Evolutionary conservation across 2,888 invertebrate species (phyloP).

Genomic region (Parelbella ahira): DNA sequence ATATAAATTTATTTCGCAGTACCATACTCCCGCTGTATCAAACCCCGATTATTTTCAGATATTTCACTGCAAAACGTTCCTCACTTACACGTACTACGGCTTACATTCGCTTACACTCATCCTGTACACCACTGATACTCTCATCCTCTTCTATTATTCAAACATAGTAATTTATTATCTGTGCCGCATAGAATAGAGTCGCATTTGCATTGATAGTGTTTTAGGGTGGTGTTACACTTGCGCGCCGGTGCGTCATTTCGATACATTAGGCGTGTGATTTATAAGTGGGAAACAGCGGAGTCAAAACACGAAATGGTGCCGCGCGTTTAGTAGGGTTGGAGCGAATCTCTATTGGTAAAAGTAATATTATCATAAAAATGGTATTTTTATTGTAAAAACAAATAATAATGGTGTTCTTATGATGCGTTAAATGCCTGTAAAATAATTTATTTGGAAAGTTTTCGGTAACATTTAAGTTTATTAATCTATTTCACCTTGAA

Average conservation of each 20-base stretch:
- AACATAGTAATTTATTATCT: conserved; percentile 1
- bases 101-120: conserved; percentile 15
- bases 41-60: conserved; percentile 41
- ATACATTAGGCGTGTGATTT: conserved; percentile 78
- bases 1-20: conserved; percentile 28
- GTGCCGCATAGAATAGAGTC: conserved; percentile 30
- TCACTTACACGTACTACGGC: conserved; percentile 24
- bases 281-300: conserved; percentile 67
- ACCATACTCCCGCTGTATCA: conserved; percentile 43
- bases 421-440: too few species aligned
- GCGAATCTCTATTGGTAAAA: too few species aligned
- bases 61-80: conserved; percentile 35
- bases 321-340: conserved; percentile 46
- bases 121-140: conserved; percentile 3
- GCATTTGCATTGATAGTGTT: conserved; percentile 28
- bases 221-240: conserved; percentile 52
- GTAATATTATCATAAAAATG: too few species aligned
- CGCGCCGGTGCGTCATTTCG: conserved; percentile 64
- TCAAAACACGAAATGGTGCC: conserved; percentile 63
- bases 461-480: too few species aligned
- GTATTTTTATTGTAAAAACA: too few species aligned
- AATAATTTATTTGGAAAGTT: too few species aligned
- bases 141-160: background rate
- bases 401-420: too few species aligned
- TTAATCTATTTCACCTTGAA: too few species aligned